These are phyloP conservation scores for Coelopa frigida DNA, from an alignment of 1,140 invertebrate genomes.

Conservation along the genomic window DNA sequence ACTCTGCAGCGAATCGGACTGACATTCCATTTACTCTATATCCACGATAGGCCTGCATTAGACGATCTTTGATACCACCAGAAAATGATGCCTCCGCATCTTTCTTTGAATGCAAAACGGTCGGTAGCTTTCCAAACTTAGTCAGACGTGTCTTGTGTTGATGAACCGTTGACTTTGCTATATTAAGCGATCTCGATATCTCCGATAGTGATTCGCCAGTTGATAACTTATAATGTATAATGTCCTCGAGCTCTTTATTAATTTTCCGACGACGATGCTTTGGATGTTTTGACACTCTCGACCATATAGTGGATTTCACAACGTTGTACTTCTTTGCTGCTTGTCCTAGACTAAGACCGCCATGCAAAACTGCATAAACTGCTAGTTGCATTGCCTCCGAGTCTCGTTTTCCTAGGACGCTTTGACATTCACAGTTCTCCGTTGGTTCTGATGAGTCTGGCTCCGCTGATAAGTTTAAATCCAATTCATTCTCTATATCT, in stretches of 20 bases:
- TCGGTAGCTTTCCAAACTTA: not conserved
- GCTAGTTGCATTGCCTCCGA: constrained; percentile 4
- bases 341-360: constrained; percentile 3
- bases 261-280: constrained; percentile 1
- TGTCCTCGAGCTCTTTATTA: not conserved
- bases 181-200: constrained; percentile 2
- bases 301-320: constrained; percentile 5
- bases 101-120: constrained; percentile 1
- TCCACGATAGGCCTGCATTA: constrained; percentile 7
- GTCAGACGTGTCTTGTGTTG: constrained; percentile 6
- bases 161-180: constrained; percentile 9
- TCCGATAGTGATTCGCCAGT: constrained; percentile 6
- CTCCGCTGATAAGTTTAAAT: not conserved
- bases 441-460: not conserved
- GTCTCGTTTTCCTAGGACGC: not conserved
- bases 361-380: constrained; percentile 2
- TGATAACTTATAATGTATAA: constrained; percentile 5
- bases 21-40: constrained; percentile 8
- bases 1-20: constrained; percentile 9
- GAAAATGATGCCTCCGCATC: not conserved
- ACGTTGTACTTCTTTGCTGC: constrained; percentile 8
- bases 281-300: constrained; percentile 3
- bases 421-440: not conserved
- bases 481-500: constrained; percentile 9
- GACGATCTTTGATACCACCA: not conserved